Evolutionary conservation across 2,888 invertebrate genomes (phyloP).

Genomic region (Yponomeuta cagnagella): DNA sequence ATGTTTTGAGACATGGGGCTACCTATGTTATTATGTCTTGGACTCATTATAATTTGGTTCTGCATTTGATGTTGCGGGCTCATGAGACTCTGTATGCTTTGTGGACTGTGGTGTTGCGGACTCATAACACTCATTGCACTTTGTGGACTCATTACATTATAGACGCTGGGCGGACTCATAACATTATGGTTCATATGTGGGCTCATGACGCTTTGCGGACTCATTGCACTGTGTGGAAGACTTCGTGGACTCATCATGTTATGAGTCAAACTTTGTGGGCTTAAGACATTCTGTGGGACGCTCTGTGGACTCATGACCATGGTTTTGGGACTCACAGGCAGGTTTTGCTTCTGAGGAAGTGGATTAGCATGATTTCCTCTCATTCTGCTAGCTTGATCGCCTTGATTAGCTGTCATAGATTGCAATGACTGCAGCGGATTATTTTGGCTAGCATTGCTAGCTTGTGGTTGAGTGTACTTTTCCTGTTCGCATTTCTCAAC

Average conservation of each 20-base stretch:
- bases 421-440: conserved; percentile 63
- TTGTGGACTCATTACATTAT: conserved; percentile 68
- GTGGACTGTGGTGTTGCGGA: conserved; percentile 65
- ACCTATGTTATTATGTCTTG: conserved; percentile 53
- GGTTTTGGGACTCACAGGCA: conserved; percentile 52
- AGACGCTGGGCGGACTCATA: conserved; percentile 64
- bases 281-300: conserved; percentile 48
- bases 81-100: conserved; percentile 64
- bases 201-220: conserved; percentile 64
- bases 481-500: conserved; percentile 44
- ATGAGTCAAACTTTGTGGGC: conserved; percentile 58
- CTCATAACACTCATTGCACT: conserved; percentile 71
- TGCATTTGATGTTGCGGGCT: conserved; percentile 59
- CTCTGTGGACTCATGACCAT: conserved; percentile 47
- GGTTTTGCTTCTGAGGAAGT: conserved; percentile 54
- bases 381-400: conserved; percentile 54
- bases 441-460: conserved; percentile 35
- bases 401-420: conserved; percentile 59
- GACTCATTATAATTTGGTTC: conserved; percentile 68
- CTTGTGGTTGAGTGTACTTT: conserved; percentile 44
- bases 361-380: conserved; percentile 40
- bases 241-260: conserved; percentile 67
- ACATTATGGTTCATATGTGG: conserved; percentile 56
- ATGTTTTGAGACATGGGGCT: conserved; percentile 53
- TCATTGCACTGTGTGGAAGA: conserved; percentile 64